Percentiles rank a stretch among this genome's conserved stretches.
Conservation (phyloP, 2,113 vertebrate species). For the Pardalotus punctatus region DNA sequence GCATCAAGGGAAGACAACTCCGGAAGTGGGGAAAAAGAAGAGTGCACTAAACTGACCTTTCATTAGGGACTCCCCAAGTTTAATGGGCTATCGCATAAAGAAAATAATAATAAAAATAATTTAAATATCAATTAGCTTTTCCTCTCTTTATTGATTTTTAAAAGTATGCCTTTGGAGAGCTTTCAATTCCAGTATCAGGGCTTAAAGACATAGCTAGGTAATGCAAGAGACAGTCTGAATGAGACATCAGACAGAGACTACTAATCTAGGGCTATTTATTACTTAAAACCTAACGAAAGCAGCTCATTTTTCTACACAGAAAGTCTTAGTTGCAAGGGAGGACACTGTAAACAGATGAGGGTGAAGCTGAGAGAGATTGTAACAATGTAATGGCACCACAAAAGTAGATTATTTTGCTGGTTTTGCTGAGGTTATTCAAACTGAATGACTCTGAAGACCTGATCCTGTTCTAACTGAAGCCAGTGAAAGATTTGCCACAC, state of each 20-base stretch:
- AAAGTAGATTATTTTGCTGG: neutral
- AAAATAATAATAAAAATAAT: conserved; percentile 19
- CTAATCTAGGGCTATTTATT: conserved; percentile 10
- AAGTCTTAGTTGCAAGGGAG: neutral
- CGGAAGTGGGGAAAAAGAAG: neutral
- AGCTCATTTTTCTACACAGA: neutral
- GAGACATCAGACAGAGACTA: conserved; percentile 5
- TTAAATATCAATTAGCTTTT: neutral
- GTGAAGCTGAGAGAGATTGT: neutral
- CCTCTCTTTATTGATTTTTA: conserved; percentile 5
- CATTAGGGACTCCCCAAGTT: neutral
- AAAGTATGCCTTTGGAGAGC: neutral
- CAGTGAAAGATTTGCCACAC: neutral
- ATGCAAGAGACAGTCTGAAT: neutral
- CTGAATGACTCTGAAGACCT: neutral
- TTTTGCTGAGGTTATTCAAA: neutral
- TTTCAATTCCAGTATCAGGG: neutral
- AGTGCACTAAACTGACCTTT: neutral
- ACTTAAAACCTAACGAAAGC: neutral
- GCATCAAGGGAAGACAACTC: neutral
- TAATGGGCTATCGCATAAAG: neutral
- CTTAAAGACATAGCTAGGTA: neutral
- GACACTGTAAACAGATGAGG: neutral
- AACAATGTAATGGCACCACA: neutral
- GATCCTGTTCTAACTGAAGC: neutral